Evolutionary conservation across 2,888 invertebrate species (phyloP).

Genomic region (Conomelus anceps): DNA sequence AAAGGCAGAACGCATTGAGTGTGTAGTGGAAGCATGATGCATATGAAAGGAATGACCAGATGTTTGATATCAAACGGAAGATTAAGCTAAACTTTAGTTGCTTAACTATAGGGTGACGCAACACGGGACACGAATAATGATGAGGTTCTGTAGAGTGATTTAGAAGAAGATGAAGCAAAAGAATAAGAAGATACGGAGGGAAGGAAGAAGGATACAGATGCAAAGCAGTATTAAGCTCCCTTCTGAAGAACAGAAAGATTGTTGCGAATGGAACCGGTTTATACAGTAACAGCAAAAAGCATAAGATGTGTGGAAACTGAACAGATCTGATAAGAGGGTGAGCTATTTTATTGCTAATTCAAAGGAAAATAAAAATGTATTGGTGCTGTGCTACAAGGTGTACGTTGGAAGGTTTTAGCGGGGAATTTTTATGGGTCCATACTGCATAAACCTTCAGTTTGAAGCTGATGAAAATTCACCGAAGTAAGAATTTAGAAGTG

Average conservation of each 20-base stretch:
- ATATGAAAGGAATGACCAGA: neutral
- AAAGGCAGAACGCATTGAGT: neutral
- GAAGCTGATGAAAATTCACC: too few species aligned
- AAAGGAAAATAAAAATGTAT: neutral
- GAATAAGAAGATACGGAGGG: neutral
- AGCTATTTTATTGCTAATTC: neutral
- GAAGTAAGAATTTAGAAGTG: too few species aligned
- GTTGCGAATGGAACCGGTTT: neutral
- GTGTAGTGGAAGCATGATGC: neutral
- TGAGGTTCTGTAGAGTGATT: neutral
- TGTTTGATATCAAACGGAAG: neutral
- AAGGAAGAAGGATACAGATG: neutral
- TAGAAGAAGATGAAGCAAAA: neutral
- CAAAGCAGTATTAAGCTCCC: neutral
- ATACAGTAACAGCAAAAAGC: neutral
- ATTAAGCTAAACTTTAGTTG: neutral
- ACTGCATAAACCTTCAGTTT: too few species aligned
- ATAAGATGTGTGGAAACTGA: neutral
- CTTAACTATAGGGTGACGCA: neutral
- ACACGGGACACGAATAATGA: neutral
- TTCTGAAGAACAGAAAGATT: too few species aligned
- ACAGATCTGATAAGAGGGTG: neutral
- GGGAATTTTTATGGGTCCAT: neutral
- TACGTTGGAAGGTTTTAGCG: neutral
- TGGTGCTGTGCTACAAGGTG: neutral